Evolutionary conservation across 2,888 invertebrate species (phyloP).

Genomic region (Pasiphila rectangulata): DNA sequence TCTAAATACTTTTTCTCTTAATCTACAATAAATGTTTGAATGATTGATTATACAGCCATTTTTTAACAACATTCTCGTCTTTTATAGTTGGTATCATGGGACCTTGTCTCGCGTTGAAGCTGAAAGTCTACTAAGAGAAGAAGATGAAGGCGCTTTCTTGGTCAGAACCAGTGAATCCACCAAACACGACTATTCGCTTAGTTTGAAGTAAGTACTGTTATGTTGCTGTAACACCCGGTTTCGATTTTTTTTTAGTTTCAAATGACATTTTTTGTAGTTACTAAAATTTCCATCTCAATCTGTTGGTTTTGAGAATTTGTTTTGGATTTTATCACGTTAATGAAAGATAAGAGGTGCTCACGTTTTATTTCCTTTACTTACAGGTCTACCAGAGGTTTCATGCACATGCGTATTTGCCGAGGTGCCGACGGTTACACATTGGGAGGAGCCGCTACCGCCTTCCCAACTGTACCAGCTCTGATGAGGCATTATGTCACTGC

Average conservation of each 20-base stretch:
- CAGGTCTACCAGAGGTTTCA: constrained; percentile 96
- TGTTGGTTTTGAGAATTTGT: no score
- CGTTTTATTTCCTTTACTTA: constrained; percentile 37
- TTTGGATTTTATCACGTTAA: no score
- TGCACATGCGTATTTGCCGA: constrained; percentile 97
- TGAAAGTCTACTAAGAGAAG: constrained; percentile 90
- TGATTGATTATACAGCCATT: no score
- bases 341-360: no score
- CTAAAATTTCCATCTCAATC: not conserved
- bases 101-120: constrained; percentile 95
- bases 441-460: constrained; percentile 96
- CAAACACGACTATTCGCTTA: constrained; percentile 95
- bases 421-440: constrained; percentile 91
- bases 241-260: not conserved
- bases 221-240: constrained; percentile 2
- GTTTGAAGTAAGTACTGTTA: constrained; percentile 89
- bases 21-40: no score
- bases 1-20: constrained; percentile 12
- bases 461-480: constrained; percentile 95
- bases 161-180: constrained; percentile 97
- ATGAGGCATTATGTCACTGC: constrained; percentile 94
- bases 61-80: constrained; percentile 10
- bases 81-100: constrained; percentile 95
- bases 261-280: not conserved
- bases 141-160: constrained; percentile 95